Percentiles rank a stretch among this genome's conserved stretches.
Conservation (phyloP, 2,797 vertebrate species). For the Hephaestus fuliginosus region DNA sequence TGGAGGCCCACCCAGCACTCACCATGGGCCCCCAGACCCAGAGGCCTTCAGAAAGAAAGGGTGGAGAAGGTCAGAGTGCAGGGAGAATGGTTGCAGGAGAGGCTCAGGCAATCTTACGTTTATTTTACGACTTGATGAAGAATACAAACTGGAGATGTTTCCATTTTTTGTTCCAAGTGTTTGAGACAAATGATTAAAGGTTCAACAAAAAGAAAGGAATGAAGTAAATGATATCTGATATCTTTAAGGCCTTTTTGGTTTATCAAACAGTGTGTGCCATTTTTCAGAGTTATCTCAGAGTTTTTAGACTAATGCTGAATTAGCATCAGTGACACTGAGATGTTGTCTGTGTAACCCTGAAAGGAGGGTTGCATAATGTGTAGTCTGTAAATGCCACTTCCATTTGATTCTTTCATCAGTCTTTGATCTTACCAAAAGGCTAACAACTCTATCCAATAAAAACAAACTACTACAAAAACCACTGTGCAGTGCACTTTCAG, state of each 20-base stretch:
- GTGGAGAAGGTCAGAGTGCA: constrained; percentile 31
- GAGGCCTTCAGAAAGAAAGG: constrained; percentile 12
- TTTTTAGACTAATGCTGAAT: not conserved
- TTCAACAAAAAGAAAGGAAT: not conserved
- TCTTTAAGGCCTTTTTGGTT: not conserved
- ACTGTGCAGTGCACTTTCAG: not conserved
- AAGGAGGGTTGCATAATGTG: not conserved
- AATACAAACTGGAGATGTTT: constrained; percentile 34
- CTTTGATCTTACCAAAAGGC: no score
- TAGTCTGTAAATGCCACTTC: not conserved
- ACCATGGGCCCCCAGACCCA: constrained; percentile 1
- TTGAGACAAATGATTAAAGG: constrained; percentile 15
- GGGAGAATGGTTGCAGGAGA: not conserved
- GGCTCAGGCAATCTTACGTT: not conserved
- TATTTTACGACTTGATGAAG: constrained; percentile 36
- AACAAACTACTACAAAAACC: no score
- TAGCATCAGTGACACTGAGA: no score
- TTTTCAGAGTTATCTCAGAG: not conserved
- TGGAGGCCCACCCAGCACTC: constrained; percentile 12
- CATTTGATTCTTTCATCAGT: not conserved
- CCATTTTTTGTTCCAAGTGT: not conserved
- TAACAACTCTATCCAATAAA: not conserved
- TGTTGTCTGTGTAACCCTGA: not conserved
- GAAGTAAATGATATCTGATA: not conserved
- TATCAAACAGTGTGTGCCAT: not conserved